These are phyloP conservation scores for Isoperla grammatica DNA, from an alignment of 2,888 invertebrate genomes.

Conservation along the genomic window DNA sequence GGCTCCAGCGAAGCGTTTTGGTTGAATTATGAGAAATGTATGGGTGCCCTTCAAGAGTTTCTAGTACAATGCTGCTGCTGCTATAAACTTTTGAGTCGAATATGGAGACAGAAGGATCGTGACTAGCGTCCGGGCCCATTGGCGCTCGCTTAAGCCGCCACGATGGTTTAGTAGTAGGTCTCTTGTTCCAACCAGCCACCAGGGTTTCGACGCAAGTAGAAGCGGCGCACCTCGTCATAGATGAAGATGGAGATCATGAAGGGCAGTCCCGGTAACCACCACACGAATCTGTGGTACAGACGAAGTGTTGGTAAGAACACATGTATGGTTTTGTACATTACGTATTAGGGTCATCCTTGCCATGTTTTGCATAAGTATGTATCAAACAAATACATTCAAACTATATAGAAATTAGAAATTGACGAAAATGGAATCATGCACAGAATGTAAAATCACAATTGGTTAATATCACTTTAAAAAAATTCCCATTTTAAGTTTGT, in stretches of 20 bases:
- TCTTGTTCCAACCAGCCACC: conserved; percentile 99
- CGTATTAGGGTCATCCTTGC: no score
- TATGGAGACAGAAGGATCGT: conserved; percentile 25
- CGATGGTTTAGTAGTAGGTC: conserved; percentile 82
- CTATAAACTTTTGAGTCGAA: conserved; percentile 16
- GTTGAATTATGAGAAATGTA: conserved; percentile 24
- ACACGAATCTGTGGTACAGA: conserved; percentile 71
- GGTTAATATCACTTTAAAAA: no score
- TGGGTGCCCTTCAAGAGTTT: conserved; percentile 26
- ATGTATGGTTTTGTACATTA: no score
- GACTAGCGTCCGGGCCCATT: conserved; percentile 24
- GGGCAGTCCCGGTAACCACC: conserved; percentile 98
- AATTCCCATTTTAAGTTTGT: no score
- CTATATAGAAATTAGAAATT: no score
- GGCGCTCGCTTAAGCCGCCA: conserved; percentile 14
- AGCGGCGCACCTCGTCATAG: conserved; percentile 97
- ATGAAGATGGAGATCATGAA: conserved; percentile 98
- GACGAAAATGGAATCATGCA: no score
- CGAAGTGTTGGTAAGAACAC: no score
- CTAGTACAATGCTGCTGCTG: conserved; percentile 31
- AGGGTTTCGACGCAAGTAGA: conserved; percentile 94
- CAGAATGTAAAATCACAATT: no score
- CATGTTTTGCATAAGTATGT: no score
- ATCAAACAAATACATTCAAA: no score
- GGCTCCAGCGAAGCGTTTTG: conserved; percentile 34